These are phyloP conservation scores for Philypnodon macrostomus DNA, from an alignment of 2,797 vertebrate species.

Conservation along the genomic window DNA sequence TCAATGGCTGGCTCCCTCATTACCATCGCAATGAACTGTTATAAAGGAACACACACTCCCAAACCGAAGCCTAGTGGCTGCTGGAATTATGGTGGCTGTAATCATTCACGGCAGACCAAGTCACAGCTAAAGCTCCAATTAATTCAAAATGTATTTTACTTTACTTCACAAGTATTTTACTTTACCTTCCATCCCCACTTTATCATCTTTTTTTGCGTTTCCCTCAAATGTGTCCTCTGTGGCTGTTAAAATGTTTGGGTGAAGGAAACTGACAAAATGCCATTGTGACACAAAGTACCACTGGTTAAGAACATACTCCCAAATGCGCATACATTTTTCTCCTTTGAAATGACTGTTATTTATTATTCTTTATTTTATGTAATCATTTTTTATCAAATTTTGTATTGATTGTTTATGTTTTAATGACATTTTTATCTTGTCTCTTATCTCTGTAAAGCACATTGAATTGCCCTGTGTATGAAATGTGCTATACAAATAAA, in stretches of 20 bases:
- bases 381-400: too few species aligned
- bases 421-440: too few species aligned
- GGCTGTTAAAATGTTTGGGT: background rate
- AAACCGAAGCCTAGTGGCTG: slow-evolving; percentile 4
- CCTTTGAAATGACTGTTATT: too few species aligned
- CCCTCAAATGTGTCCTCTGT: background rate
- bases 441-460: too few species aligned
- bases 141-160: slow-evolving; percentile 41
- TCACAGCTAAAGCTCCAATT: slow-evolving; percentile 39
- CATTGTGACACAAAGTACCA: too few species aligned
- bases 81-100: slow-evolving; percentile 43
- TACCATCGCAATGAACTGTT: slow-evolving; percentile 32
- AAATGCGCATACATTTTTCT: too few species aligned
- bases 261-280: too few species aligned
- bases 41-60: slow-evolving; percentile 1
- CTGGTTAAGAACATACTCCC: too few species aligned
- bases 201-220: background rate
- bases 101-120: slow-evolving; percentile 38
- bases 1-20: slow-evolving; percentile 48
- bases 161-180: slow-evolving; percentile 17
- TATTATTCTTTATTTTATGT: too few species aligned
- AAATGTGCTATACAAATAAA: too few species aligned
- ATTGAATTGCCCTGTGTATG: too few species aligned
- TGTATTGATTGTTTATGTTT: too few species aligned
- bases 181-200: background rate